Base-by-base conservation (phyloP, 2,797 vertebrate genomes). In the Carcharodon carcharias region DNA sequence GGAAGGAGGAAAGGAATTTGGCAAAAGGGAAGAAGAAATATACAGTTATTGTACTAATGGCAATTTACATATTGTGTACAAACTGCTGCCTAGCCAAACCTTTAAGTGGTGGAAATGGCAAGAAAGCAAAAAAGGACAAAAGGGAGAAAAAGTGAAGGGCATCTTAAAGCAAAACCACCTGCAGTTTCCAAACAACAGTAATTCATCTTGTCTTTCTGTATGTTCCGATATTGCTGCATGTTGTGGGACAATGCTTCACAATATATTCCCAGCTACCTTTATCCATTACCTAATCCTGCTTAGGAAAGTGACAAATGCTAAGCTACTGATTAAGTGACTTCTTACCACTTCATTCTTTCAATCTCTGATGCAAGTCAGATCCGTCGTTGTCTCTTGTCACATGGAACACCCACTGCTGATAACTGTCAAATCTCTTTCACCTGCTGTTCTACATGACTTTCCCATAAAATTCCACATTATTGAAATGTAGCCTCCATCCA, bases 401-500 rank as follows among this genome's bases (percentile, higher is more conserved):
- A 91, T 11, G 21, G 56, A 91, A 91, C 5, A 18, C 1, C 88
- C 14, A 6, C 56, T 91, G 88, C 9, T 91, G 3, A 91, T 61
- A 16, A 91, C 56, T 91, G 11, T 14, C n/a, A 40, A 58, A 58
- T 58, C 87, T 58, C 87, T 35, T 61, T 58, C 88, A 26, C 50
- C n/a, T 35, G 26, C 14, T 35, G 28, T 35, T 58, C 26, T 82
- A 23, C 80, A 40, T 50, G 82, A 50, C 40, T 50, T 85, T 23
- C 6, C 18, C 45, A 85, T 23, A 50, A 85, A 61, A 28, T 85
- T n/a, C 56, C 88, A 91, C 16, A 35, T 89, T 56, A 58, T 89
- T 89, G 54, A 91, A 85, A 61, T 61, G 58, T n/a, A 91, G 56
- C 88, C 88, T 35, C 58, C 54, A 91, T n/a, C 88, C 56, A 91